Evolutionary conservation across 2,797 vertebrate genomes (phyloP), one percentile per base, ranked within the genome.

Genomic region (Phataginus tetradactyla): DNA sequence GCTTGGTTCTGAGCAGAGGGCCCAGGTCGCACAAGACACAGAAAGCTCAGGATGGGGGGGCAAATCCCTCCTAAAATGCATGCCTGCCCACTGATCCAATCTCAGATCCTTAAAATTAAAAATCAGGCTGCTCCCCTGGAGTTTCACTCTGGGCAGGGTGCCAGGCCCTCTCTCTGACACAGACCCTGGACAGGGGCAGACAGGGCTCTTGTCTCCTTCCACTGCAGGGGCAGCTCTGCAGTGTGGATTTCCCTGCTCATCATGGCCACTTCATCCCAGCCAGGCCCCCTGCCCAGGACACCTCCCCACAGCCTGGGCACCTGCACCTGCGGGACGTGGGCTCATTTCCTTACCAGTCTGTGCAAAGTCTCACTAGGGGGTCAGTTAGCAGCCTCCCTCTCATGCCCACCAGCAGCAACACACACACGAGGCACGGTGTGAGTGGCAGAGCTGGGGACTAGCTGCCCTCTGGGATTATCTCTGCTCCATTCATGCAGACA

Each of bases 51-150:
- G 27, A 15, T 66, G 5, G 4, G 2, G n/a, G 75, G n/a, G 18
- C 32, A 55, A 27, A 29, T 29, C 34, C 10, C 34, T 45, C 37
- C n/a, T 27, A 14, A 39, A 64, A 61, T 17, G 69, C 29, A 51
- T 4, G 18, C 15, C 29, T 57, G n/a, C 5, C 86, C n/a, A 9
- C 27, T 7, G 61, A 23, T 39, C n/a, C 78, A 13, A 10, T 12
- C 23, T 32, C 32, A 49, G 51, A 32, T 12, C 49, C 64, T 21
- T 79, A 37, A 14, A 63, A 66, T 45, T 11, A 78, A 53, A 92
- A 51, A 1, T 34, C 37, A 8, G 0, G 0, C 34, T 25, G 45
- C 53, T 74, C 5, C n/a, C 1, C 9, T 12, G 39, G 45, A 71
- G 61, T 45, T 49, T 45, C 49, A 21, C 55, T 18, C 42, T 9